Conservation (phyloP, 35 echinoderm and acorn worm species). For the Apostichopus parvimensis region DNA sequence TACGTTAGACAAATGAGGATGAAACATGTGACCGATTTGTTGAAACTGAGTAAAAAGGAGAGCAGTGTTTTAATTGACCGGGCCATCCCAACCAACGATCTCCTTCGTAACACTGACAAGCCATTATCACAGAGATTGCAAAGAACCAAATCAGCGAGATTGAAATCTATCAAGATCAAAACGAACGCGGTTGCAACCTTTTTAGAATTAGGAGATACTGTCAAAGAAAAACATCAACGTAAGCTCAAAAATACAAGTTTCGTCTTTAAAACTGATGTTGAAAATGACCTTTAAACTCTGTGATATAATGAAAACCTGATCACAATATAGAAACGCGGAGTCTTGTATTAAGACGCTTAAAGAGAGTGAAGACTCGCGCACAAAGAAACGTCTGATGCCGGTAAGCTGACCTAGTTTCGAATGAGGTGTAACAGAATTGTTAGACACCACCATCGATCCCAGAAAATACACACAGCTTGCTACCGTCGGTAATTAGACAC, state of each 20-base stretch:
- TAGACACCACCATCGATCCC: no score
- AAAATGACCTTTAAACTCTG: neutral
- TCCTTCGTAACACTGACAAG: conserved; percentile 50
- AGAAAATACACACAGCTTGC: no score
- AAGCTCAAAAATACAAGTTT: conserved; percentile 11
- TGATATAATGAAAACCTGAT: no score
- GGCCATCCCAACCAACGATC: conserved; percentile 56
- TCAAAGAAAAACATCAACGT: conserved; percentile 40
- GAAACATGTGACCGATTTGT: conserved; percentile 49
- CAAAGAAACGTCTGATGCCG: no score
- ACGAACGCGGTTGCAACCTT: conserved; percentile 42
- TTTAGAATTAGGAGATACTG: conserved; percentile 44
- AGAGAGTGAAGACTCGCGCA: no score
- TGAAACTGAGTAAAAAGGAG: conserved; percentile 53
- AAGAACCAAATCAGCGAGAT: conserved; percentile 7
- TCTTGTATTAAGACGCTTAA: no score
- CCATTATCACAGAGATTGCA: conserved; percentile 69
- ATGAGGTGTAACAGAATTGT: no score
- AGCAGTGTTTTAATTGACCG: conserved; percentile 69
- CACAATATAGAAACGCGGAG: no score
- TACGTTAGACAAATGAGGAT: conserved; percentile 47
- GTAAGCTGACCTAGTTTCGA: no score
- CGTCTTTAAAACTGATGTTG: conserved; percentile 59
- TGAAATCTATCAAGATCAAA: conserved; percentile 36
- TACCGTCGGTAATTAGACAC: no score